phyloP scores from a whole-genome alignment of 2,797 vertebrate species.

The Peromyscus attwateri region DNA sequence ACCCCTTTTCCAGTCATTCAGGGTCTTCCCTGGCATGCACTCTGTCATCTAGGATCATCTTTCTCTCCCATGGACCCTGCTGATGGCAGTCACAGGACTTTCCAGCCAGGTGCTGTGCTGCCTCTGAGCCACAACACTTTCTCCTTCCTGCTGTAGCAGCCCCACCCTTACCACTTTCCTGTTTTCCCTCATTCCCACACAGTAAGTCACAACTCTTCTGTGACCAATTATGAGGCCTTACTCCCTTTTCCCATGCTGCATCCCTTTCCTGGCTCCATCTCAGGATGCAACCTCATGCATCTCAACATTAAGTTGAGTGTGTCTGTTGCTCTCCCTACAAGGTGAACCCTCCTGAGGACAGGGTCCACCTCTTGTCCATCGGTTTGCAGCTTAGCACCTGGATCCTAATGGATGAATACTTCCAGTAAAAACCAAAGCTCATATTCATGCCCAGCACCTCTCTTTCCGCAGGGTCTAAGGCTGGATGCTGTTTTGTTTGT shows the following conservation, averaged over 20 bases:
- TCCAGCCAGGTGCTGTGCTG: neutral
- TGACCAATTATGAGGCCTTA: neutral
- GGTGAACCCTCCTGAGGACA: neutral
- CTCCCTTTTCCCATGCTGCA: neutral
- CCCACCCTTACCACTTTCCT: neutral
- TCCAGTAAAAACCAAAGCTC: neutral
- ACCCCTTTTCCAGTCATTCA: neutral
- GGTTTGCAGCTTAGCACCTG: accelerated
- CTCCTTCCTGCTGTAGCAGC: neutral
- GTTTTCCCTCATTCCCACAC: no score
- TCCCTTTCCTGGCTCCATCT: neutral
- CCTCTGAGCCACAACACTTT: neutral
- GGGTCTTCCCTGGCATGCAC: accelerated
- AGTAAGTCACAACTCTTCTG: neutral
- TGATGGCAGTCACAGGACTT: neutral
- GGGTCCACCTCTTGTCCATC: neutral
- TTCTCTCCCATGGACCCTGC: neutral
- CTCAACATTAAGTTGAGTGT: accelerated
- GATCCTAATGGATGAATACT: accelerated
- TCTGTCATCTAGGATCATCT: neutral
- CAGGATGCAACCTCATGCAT: neutral
- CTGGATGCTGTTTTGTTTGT: neutral
- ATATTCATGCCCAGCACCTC: neutral
- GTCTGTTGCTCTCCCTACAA: neutral
- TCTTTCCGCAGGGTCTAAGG: neutral